A percentile compares a stretch with the other conserved stretches of the same genome.
Evolutionary conservation across 2,797 vertebrate genomes (phyloP).

Genomic region (Diplodus puntazzo): DNA sequence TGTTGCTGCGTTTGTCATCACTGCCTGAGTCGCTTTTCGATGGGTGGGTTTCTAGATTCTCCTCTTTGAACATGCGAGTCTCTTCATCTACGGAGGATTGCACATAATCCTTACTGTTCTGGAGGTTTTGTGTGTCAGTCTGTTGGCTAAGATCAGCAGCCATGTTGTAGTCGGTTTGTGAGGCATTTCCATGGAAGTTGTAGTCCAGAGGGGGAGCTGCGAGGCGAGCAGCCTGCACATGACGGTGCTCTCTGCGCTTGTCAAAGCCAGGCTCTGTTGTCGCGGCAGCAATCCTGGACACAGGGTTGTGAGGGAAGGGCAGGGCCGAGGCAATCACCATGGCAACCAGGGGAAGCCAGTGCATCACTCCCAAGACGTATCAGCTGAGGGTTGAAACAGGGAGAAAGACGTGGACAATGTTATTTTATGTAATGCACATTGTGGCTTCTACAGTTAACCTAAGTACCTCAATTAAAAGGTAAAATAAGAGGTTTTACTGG

Average conservation of each 20-base stretch:
- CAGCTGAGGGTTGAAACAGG: conserved; percentile 75
- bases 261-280: conserved; percentile 73
- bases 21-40: conserved; percentile 49
- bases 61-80: conserved; percentile 53
- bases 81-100: conserved; percentile 41
- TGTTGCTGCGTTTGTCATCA: conserved; percentile 24
- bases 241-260: conserved; percentile 54
- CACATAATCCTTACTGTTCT: conserved; percentile 44
- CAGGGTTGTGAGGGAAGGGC: conserved; percentile 85
- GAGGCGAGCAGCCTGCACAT: conserved; percentile 60
- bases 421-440: conserved; percentile 58
- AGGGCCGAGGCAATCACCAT: conserved; percentile 92
- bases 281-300: conserved; percentile 80
- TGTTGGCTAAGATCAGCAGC: conserved; percentile 44
- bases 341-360: conserved; percentile 92
- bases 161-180: conserved; percentile 66
- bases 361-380: conserved; percentile 91
- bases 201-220: conserved; percentile 54
- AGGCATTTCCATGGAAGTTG: conserved; percentile 59
- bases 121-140: conserved; percentile 47
- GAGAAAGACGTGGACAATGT: conserved; percentile 38
- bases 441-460: conserved; percentile 52
- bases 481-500: conserved; percentile 71
- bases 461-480: conserved; percentile 64
- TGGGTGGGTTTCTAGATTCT: conserved; percentile 35